phyloP scores from a whole-genome alignment of 2,113 vertebrate species.

The Lethenteron reissneri region DNA sequence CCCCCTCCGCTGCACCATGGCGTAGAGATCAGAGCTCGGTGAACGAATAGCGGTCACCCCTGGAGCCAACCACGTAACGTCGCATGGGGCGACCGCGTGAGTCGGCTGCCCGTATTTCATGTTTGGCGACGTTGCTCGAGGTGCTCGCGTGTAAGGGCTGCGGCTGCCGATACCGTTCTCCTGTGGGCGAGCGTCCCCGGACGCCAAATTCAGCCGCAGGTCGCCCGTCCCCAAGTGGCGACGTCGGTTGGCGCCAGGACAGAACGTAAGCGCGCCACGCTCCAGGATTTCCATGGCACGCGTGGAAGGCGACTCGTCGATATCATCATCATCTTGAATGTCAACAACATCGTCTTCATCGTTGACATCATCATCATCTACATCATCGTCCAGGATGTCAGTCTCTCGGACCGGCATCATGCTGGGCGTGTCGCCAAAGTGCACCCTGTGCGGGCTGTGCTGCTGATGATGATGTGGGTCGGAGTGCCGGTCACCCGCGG shows the following conservation, averaged over 20 bases:
- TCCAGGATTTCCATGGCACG: slow-evolving; percentile 2
- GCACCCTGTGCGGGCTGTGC: slow-evolving; percentile 71
- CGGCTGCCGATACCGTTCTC: no score
- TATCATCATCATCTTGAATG: background rate
- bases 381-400: slow-evolving; percentile 79
- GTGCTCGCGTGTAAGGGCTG: no score
- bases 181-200: no score
- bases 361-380: slow-evolving; percentile 15
- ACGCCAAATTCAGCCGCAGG: background rate
- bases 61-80: no score
- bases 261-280: background rate
- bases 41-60: background rate
- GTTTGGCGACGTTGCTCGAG: no score
- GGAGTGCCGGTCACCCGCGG: slow-evolving; percentile 21
- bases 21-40: background rate
- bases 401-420: slow-evolving; percentile 58
- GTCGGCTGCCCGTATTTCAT: no score
- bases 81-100: no score
- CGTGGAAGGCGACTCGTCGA: background rate
- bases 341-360: background rate
- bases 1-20: background rate
- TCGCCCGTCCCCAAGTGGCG: background rate
- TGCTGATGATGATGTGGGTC: slow-evolving; percentile 42
- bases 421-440: slow-evolving; percentile 22
- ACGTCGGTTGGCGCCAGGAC: background rate